These are phyloP conservation scores for Sesia apiformis DNA, from an alignment of 2,888 invertebrate species.

Conservation along the genomic window DNA sequence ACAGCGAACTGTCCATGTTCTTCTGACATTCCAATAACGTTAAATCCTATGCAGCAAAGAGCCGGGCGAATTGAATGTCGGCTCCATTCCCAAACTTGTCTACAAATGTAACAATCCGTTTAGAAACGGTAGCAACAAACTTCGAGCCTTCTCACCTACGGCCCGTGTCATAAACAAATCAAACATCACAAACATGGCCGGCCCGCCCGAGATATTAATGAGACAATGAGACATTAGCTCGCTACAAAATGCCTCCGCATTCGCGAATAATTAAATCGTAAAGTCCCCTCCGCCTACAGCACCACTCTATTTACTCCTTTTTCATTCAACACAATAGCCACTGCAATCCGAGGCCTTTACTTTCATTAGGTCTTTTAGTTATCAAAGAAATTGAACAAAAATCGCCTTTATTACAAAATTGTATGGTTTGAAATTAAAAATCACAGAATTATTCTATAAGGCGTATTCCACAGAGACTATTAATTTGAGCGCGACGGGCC, in stretches of 20 bases:
- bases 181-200: constrained; percentile 62
- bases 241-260: constrained; percentile 75
- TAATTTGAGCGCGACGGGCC: constrained; percentile 73
- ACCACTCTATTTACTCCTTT: constrained; percentile 72
- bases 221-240: constrained; percentile 74
- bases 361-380: constrained; percentile 44
- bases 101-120: constrained; percentile 22
- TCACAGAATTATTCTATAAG: constrained; percentile 38
- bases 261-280: constrained; percentile 76
- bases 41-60: too few relatives aligned
- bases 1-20: too few relatives aligned
- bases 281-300: constrained; percentile 72
- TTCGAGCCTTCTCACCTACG: constrained; percentile 47
- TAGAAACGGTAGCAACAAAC: constrained; percentile 16
- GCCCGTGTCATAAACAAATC: constrained; percentile 70
- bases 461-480: constrained; percentile 64
- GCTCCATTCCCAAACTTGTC: constrained; percentile 18
- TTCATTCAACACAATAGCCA: constrained; percentile 73
- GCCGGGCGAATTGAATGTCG: constrained; percentile 13
- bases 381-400: constrained; percentile 13
- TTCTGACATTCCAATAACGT: too few relatives aligned
- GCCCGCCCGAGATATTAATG: constrained; percentile 65
- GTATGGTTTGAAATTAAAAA: constrained; percentile 11
- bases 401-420: constrained; percentile 14
- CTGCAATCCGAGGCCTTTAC: constrained; percentile 58